Evolutionary conservation across 2,797 vertebrate species (phyloP).

Genomic region (Epinephelus coioides): DNA sequence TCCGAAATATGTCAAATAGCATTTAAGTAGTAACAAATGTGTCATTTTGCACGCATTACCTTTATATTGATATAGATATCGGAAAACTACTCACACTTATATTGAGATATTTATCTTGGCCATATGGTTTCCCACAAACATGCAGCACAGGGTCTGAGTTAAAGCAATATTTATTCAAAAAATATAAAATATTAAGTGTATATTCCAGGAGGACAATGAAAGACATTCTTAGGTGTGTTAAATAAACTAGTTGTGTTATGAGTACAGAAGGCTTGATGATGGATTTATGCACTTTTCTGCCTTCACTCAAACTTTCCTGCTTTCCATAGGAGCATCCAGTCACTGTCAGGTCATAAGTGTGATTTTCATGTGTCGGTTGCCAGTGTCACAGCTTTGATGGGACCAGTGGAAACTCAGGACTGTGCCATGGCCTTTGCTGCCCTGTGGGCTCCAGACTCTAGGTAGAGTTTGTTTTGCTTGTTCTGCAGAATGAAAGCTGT

Average conservation of each 20-base stretch:
- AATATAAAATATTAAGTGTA: not conserved
- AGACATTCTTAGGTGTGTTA: not conserved
- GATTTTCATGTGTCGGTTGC: constrained; percentile 37
- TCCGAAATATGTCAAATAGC: not conserved
- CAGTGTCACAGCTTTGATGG: constrained; percentile 49
- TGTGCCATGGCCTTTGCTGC: constrained; percentile 69
- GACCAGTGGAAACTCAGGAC: constrained; percentile 69
- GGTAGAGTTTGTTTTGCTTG: constrained; percentile 80
- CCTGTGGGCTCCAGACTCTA: constrained; percentile 53
- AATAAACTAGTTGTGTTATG: not conserved
- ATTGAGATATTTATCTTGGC: not conserved
- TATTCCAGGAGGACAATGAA: not conserved
- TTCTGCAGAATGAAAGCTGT: constrained; percentile 77
- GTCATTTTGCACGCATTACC: not conserved
- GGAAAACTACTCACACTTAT: not conserved
- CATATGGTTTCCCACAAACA: not conserved
- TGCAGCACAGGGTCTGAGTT: not conserved
- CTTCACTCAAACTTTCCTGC: constrained; percentile 44
- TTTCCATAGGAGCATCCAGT: constrained; percentile 6
- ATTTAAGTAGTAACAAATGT: not conserved
- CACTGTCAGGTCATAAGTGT: constrained; percentile 48
- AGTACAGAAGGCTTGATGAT: not conserved
- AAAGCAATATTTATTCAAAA: not conserved
- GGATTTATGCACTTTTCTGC: constrained; percentile 18
- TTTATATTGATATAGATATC: not conserved